Conservation (phyloP, 2,797 vertebrate species). For the Mallotus villosus region DNA sequence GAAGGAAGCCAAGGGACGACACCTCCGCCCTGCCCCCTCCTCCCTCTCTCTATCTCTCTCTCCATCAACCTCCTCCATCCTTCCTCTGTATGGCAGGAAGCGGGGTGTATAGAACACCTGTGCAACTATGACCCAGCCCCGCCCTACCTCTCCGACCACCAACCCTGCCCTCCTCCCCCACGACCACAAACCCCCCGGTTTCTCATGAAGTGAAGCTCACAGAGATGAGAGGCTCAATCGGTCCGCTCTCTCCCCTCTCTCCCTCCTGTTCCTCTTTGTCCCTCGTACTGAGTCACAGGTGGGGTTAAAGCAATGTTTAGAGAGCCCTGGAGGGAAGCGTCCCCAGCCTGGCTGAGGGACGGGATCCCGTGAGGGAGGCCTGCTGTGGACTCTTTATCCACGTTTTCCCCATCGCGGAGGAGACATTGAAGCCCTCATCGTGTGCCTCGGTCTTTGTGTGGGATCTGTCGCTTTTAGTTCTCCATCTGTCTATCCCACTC, state of each 20-base stretch:
- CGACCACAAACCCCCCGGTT: background rate
- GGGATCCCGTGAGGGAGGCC: too few relatives aligned
- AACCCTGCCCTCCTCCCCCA: background rate
- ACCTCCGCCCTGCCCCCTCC: background rate
- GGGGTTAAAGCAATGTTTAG: slow-evolving; percentile 9
- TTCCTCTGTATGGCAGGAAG: too few relatives aligned
- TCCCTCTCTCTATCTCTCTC: background rate
- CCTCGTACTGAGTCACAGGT: background rate
- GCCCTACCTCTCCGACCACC: background rate
- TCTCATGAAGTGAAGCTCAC: too few relatives aligned
- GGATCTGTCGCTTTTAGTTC: background rate
- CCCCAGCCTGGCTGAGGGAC: too few relatives aligned
- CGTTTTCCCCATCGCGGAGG: too few relatives aligned
- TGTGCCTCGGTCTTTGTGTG: background rate
- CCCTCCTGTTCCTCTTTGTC: background rate
- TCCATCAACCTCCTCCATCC: background rate
- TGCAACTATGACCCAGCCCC: too few relatives aligned
- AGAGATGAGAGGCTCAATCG: too few relatives aligned
- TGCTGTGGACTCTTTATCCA: background rate
- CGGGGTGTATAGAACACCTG: too few relatives aligned
- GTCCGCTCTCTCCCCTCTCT: too few relatives aligned
- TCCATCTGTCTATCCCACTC: background rate
- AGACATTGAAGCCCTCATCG: background rate
- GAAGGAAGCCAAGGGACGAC: slow-evolving; percentile 36
- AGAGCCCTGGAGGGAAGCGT: background rate